A percentile compares a stretch with the other conserved stretches of the same genome.
phyloP scores from a whole-genome alignment of 2,888 invertebrate species.

The Tridacna crocea region DNA sequence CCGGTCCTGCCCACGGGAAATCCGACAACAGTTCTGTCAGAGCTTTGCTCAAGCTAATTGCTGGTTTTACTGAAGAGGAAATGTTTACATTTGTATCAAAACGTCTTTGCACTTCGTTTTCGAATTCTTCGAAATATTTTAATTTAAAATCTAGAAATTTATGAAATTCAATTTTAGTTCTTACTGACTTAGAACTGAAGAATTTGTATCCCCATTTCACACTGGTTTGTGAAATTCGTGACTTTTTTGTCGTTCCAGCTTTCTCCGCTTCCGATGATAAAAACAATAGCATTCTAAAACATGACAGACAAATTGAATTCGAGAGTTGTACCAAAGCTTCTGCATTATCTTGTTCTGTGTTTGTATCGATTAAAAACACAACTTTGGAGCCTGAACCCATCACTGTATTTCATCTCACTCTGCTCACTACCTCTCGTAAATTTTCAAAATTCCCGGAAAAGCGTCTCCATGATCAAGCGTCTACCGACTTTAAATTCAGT shows the following conservation, averaged over 20 bases:
- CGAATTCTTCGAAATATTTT: constrained; percentile 77
- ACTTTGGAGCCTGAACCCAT: constrained; percentile 45
- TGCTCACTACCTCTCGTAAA: background rate
- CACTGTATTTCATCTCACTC: background rate
- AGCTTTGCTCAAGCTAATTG: constrained; percentile 59
- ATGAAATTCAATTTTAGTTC: constrained; percentile 61
- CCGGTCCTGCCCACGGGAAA: constrained; percentile 76
- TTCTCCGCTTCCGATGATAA: constrained; percentile 53
- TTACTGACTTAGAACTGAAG: constrained; percentile 64
- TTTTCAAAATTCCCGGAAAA: constrained; percentile 47
- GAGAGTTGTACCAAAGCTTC: constrained; percentile 30
- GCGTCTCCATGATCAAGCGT: background rate
- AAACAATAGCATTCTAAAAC: constrained; percentile 68
- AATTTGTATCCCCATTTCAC: constrained; percentile 78
- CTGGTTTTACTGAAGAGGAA: constrained; percentile 7
- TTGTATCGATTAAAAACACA: constrained; percentile 72
- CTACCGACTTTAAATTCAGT: background rate
- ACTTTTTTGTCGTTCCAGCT: constrained; percentile 32
- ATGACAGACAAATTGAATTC: constrained; percentile 66
- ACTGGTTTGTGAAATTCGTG: constrained; percentile 45
- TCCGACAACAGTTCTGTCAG: constrained; percentile 76
- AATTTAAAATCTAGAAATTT: constrained; percentile 71
- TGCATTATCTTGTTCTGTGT: constrained; percentile 24
- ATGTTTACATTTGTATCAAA: constrained; percentile 37
- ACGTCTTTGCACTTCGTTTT: constrained; percentile 67